Conservation (phyloP, 2,888 invertebrate genomes). For the Tribolium freemani region DNA sequence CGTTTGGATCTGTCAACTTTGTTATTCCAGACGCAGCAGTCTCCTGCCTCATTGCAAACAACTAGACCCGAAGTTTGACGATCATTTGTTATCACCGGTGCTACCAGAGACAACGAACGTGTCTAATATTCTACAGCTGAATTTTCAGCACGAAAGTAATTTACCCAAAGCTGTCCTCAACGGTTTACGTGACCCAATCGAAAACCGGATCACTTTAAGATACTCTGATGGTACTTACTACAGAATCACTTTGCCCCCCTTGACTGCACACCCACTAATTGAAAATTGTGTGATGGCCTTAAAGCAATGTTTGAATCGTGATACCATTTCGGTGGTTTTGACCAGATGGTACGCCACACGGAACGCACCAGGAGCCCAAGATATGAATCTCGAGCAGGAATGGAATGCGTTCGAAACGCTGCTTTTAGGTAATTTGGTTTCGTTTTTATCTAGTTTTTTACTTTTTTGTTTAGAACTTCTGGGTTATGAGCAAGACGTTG, state of each 20-base stretch:
- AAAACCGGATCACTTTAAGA: slow-evolving; percentile 82
- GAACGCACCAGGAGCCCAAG: slow-evolving; percentile 88
- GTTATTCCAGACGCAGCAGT: slow-evolving; percentile 74
- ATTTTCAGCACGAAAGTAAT: slow-evolving; percentile 50
- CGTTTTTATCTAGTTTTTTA: not conserved
- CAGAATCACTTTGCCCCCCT: slow-evolving; percentile 80
- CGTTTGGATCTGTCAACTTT: not conserved
- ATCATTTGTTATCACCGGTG: slow-evolving; percentile 85
- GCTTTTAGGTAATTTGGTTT: slow-evolving; percentile 68
- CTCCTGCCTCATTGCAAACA: slow-evolving; percentile 76
- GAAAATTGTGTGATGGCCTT: slow-evolving; percentile 80
- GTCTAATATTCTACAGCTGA: slow-evolving; percentile 50
- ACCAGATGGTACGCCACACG: slow-evolving; percentile 90
- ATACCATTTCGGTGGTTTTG: slow-evolving; percentile 80
- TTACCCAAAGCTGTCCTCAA: slow-evolving; percentile 50
- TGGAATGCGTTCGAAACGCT: slow-evolving; percentile 82
- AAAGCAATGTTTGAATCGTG: slow-evolving; percentile 80
- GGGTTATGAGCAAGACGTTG: slow-evolving; percentile 73
- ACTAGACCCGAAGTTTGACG: slow-evolving; percentile 70
- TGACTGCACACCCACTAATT: slow-evolving; percentile 76
- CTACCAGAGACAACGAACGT: slow-evolving; percentile 68
- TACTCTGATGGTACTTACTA: slow-evolving; percentile 82
- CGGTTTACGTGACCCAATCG: slow-evolving; percentile 82
- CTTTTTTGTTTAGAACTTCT: slow-evolving; percentile 69
- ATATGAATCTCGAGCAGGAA: slow-evolving; percentile 82